Conservation (phyloP, 53 echinoderm and acorn worm species). For the Patiria pectinifera region DNA sequence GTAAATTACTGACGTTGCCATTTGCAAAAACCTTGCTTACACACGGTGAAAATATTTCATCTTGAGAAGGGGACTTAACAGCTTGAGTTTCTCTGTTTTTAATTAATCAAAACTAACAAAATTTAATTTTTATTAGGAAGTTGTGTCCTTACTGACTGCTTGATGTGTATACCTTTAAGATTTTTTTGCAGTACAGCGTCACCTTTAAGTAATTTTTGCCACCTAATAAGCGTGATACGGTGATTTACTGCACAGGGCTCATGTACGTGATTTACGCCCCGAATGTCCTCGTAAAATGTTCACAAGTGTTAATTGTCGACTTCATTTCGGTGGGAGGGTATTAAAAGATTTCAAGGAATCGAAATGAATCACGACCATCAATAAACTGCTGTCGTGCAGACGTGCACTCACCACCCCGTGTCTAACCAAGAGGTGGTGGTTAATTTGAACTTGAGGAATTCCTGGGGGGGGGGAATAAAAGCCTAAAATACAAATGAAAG, state of each 20-base stretch:
- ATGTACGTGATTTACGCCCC: constrained; percentile 13
- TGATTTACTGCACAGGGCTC: constrained; percentile 6
- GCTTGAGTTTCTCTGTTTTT: too few species aligned
- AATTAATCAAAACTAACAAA: too few species aligned
- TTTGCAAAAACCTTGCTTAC: too few species aligned
- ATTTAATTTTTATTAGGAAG: too few species aligned
- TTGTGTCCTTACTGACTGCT: too few species aligned
- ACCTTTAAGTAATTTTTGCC: background rate
- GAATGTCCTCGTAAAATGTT: constrained; percentile 41
- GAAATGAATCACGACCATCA: constrained; percentile 16
- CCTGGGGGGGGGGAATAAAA: background rate
- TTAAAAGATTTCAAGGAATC: background rate
- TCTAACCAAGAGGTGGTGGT: background rate
- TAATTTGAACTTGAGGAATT: background rate
- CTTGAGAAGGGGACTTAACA: too few species aligned
- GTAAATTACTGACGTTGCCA: too few species aligned
- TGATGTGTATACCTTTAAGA: too few species aligned
- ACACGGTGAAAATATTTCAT: too few species aligned
- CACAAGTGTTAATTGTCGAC: constrained; percentile 37
- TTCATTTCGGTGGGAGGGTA: background rate
- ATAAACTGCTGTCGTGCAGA: background rate
- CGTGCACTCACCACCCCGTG: background rate
- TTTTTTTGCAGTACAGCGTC: background rate
- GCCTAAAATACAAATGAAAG: too few species aligned
- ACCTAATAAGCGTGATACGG: background rate